Percentiles rank a stretch among this genome's conserved stretches.
Conservation (phyloP, 2,113 vertebrate genomes). For the Eonycteris spelaea region DNA sequence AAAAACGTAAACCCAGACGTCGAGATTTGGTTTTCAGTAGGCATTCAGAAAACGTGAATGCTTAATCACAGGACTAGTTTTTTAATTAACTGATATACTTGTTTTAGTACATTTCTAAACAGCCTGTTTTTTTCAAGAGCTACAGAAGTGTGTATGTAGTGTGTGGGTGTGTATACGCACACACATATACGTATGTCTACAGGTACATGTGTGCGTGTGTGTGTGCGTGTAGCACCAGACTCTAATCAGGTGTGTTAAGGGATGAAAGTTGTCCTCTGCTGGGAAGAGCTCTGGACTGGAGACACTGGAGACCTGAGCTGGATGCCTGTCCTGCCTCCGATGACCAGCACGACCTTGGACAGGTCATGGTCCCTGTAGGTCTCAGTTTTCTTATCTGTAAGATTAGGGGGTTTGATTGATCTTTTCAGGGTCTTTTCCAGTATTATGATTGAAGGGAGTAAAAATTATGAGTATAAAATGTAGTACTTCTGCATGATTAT, state of each 20-base stretch:
- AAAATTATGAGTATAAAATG: background rate
- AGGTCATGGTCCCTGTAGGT: background rate
- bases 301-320: background rate
- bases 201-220: background rate
- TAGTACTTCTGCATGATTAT: background rate
- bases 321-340: background rate
- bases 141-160: background rate
- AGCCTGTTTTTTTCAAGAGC: background rate
- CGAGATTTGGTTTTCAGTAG: background rate
- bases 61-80: background rate
- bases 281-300: background rate
- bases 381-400: constrained; percentile 22
- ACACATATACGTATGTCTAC: background rate
- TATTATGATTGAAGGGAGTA: constrained; percentile 1
- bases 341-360: background rate
- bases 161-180: background rate
- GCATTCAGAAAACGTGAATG: background rate
- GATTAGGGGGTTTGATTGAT: background rate
- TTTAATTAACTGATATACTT: background rate
- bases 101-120: background rate
- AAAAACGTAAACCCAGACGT: background rate
- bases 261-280: background rate
- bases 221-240: background rate
- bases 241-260: background rate
- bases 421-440: constrained; percentile 15